These are phyloP conservation scores for Yponomeuta sedellus DNA, from an alignment of 2,888 invertebrate species.

Conservation along the genomic window DNA sequence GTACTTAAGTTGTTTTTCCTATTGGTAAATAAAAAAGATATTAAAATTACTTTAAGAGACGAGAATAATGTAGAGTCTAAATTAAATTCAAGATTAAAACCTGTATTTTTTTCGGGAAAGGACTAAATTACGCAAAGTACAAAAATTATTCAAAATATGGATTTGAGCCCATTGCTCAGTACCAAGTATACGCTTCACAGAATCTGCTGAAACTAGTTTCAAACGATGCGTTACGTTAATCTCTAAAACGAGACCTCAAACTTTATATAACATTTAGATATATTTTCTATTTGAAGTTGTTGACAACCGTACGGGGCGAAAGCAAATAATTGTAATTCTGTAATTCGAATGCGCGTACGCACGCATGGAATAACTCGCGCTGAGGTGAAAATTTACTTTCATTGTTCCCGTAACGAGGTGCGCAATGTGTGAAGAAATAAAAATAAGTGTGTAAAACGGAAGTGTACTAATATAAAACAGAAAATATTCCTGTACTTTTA, in stretches of 20 bases:
- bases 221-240: conserved; percentile 35
- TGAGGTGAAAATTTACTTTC: conserved; percentile 9
- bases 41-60: too few relatives aligned
- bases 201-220: conserved; percentile 42
- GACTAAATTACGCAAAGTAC: too few relatives aligned
- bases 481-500: neutral
- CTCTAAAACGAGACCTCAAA: conserved; percentile 15
- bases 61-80: too few relatives aligned
- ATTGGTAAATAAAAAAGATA: too few relatives aligned
- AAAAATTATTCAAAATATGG: too few relatives aligned
- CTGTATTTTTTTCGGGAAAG: too few relatives aligned
- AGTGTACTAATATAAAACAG: conserved; percentile 7
- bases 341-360: conserved; percentile 33
- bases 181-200: conserved; percentile 31
- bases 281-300: too few relatives aligned
- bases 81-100: too few relatives aligned
- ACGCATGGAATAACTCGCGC: neutral
- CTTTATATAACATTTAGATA: neutral
- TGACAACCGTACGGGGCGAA: conserved; percentile 40
- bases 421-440: conserved; percentile 8
- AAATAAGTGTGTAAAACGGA: neutral
- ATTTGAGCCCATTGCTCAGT: too few relatives aligned
- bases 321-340: conserved; percentile 56
- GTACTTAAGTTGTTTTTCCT: too few relatives aligned
- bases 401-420: conserved; percentile 8